phyloP scores from a whole-genome alignment of 2,113 vertebrate genomes.

The Nestor notabilis region DNA sequence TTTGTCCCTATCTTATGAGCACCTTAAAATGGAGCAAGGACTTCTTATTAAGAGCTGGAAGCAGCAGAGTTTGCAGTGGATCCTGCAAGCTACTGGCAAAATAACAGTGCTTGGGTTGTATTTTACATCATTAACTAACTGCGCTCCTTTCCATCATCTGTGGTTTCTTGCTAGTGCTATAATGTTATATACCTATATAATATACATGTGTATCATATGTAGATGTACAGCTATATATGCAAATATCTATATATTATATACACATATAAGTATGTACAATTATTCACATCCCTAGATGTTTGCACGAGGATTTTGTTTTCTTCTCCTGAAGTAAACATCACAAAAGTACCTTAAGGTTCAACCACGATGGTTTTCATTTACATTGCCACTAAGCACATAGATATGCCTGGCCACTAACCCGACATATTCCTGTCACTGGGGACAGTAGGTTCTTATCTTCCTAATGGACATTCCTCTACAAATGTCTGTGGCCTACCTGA shows the following conservation, averaged over 20 bases:
- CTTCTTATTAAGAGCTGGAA: background rate
- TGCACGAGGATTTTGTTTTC: constrained; percentile 55
- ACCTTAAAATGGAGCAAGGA: background rate
- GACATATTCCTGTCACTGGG: constrained; percentile 75
- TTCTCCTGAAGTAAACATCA: constrained; percentile 70
- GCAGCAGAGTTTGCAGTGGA: background rate
- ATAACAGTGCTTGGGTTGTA: background rate
- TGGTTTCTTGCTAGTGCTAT: background rate
- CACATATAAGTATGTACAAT: background rate
- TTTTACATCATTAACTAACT: background rate
- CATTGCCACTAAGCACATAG: constrained; percentile 72
- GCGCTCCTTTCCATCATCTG: background rate
- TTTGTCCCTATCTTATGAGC: background rate
- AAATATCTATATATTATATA: fast-evolving
- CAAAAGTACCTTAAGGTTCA: constrained; percentile 17
- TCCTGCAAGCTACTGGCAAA: background rate
- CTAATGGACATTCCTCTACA: constrained; percentile 92
- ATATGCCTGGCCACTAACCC: constrained; percentile 74
- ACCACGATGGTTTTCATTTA: constrained; percentile 74
- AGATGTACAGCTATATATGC: fast-evolving
- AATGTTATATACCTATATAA: background rate
- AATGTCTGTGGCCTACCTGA: constrained; percentile 95
- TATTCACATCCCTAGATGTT: background rate
- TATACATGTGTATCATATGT: background rate
- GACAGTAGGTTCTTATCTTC: constrained; percentile 87